Evolutionary conservation across 2,888 invertebrate species (phyloP).

Genomic region (Euphydryas editha): DNA sequence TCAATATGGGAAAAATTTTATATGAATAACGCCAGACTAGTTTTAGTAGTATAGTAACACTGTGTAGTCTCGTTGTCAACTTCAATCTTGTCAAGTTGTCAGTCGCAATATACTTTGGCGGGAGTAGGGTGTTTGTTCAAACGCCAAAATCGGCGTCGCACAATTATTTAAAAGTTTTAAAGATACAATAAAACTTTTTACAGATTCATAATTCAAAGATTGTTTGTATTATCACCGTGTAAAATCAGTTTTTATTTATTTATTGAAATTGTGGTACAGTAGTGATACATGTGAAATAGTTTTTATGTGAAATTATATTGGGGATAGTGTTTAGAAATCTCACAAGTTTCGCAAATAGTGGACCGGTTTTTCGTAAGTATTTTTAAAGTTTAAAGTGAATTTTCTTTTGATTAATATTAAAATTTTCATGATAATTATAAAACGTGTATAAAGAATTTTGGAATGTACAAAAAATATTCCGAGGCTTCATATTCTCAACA

Average conservation of each 20-base stretch:
- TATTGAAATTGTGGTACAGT: not conserved
- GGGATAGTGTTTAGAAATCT: constrained; percentile 34
- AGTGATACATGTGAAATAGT: constrained; percentile 23
- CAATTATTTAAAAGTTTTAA: constrained; percentile 20
- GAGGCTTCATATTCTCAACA: not conserved
- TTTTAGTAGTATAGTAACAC: constrained; percentile 18
- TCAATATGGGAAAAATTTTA: constrained; percentile 2
- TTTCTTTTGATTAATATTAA: constrained; percentile 7
- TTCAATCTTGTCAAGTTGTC: not conserved
- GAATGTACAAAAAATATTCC: not conserved
- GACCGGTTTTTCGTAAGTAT: constrained; percentile 35
- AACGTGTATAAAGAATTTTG: not conserved
- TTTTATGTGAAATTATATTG: constrained; percentile 27
- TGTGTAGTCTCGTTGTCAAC: constrained; percentile 8
- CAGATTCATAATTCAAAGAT: not conserved
- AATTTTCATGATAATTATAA: not conserved
- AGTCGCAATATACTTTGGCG: constrained; percentile 18
- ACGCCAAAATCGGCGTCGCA: constrained; percentile 7
- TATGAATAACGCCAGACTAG: not conserved
- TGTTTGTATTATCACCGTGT: not conserved
- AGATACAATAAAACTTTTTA: not conserved
- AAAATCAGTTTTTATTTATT: constrained; percentile 2
- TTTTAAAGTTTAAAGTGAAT: constrained; percentile 28
- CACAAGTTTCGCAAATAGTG: constrained; percentile 21
- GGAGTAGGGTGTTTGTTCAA: constrained; percentile 3